These are phyloP conservation scores for Oxyteleia sp. DNA, from an alignment of 2,888 invertebrate genomes.

Conservation along the genomic window DNA sequence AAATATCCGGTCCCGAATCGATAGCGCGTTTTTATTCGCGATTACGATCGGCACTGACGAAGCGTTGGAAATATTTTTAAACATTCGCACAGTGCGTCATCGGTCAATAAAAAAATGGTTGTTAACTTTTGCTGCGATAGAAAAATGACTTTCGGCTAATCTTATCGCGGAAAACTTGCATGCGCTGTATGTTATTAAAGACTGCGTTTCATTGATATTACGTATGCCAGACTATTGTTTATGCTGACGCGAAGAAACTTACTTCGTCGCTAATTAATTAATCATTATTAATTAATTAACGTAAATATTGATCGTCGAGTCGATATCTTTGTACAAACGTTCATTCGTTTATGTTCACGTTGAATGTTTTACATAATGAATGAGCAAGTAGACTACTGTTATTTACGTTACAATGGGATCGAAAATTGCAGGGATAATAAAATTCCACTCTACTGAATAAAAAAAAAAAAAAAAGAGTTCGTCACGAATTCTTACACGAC, in stretches of 20 bases:
- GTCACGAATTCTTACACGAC: no score
- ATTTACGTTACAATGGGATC: no score
- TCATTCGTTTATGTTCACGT: slow-evolving; percentile 32
- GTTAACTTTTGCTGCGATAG: slow-evolving; percentile 2
- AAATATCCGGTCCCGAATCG: slow-evolving; percentile 17
- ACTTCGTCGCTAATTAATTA: no score
- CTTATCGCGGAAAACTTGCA: slow-evolving; percentile 15
- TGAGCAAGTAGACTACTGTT: no score
- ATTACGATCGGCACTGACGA: neutral
- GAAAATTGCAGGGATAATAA: no score
- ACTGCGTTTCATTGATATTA: slow-evolving; percentile 33
- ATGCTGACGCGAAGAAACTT: slow-evolving; percentile 34
- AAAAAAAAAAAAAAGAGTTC: no score
- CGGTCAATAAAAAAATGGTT: neutral
- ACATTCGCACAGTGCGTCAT: slow-evolving; percentile 1
- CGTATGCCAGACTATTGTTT: slow-evolving; percentile 34
- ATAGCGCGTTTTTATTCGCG: slow-evolving; percentile 8
- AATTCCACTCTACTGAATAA: no score
- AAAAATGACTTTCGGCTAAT: slow-evolving; percentile 22
- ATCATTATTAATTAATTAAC: no score
- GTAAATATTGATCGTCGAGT: slow-evolving; percentile 49
- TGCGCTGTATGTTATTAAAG: neutral
- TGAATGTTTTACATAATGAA: slow-evolving; percentile 44
- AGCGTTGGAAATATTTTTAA: slow-evolving; percentile 19
- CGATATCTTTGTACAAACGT: slow-evolving; percentile 55